Evolutionary conservation across 2,113 vertebrate species (phyloP).

Genomic region (Paramormyrops kingsleyae): DNA sequence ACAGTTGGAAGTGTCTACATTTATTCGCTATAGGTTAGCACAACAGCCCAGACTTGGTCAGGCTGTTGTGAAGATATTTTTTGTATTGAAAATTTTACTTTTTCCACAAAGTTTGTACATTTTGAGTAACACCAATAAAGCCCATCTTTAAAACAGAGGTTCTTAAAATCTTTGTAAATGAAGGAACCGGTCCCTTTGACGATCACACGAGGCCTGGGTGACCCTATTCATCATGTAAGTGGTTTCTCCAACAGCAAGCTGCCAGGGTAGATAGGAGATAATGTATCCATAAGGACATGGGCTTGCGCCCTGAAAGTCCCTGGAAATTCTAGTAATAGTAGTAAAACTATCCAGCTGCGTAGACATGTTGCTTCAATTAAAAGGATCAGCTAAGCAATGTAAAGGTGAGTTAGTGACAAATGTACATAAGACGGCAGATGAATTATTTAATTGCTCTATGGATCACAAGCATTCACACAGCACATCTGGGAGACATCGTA

Average conservation of each 20-base stretch:
- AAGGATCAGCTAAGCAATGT: background rate
- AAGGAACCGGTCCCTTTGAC: background rate
- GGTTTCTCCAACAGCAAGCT: background rate
- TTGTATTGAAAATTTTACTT: conserved; percentile 14
- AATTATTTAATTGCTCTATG: conserved; percentile 78
- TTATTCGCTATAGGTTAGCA: conserved; percentile 15
- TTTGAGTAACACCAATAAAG: conserved; percentile 24
- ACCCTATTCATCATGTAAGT: background rate
- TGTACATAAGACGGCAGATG: background rate
- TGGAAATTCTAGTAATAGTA: background rate
- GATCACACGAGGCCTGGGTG: background rate
- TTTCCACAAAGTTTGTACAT: conserved; percentile 23
- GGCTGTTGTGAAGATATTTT: conserved; percentile 17
- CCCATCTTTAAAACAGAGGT: conserved; percentile 14
- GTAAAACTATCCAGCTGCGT: background rate
- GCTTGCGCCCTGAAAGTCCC: background rate
- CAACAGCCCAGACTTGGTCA: background rate
- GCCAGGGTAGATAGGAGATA: background rate
- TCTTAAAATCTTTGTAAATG: background rate
- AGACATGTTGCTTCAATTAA: background rate
- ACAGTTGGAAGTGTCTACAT: conserved; percentile 1
- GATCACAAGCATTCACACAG: conserved; percentile 48
- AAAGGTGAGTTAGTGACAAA: background rate
- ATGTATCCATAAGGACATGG: background rate
- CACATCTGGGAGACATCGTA: conserved; percentile 53